Percentiles rank a stretch among this genome's conserved stretches.
These are phyloP conservation scores for Trilocha varians DNA, from an alignment of 2,888 invertebrate species.

Conservation along the genomic window DNA sequence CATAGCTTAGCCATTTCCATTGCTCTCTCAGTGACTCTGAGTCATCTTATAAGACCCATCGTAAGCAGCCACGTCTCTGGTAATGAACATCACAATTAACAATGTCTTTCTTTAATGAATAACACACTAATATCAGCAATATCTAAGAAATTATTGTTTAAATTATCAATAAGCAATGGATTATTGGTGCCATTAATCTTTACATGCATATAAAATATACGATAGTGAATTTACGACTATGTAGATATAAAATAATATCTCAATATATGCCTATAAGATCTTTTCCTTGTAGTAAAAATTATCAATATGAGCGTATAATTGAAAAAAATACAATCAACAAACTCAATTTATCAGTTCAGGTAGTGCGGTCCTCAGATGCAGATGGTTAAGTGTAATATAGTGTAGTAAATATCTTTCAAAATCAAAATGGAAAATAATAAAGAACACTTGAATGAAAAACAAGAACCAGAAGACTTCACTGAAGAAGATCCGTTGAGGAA, in stretches of 20 bases:
- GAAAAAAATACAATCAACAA: background rate
- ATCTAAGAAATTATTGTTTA: too few relatives aligned
- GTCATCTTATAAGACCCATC: too few relatives aligned
- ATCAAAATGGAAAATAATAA: conserved; percentile 9
- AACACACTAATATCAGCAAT: too few relatives aligned
- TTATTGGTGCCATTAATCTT: too few relatives aligned
- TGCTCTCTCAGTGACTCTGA: too few relatives aligned
- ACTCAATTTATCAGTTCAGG: conserved; percentile 1
- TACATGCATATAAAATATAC: background rate
- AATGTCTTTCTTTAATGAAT: too few relatives aligned
- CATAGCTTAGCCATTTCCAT: too few relatives aligned
- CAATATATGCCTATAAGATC: background rate
- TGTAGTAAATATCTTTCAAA: background rate
- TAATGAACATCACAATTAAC: too few relatives aligned
- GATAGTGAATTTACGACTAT: background rate
- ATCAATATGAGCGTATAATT: background rate
- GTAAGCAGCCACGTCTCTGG: too few relatives aligned
- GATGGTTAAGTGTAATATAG: background rate
- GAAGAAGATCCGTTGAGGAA: conserved; percentile 17
- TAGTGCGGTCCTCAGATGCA: background rate
- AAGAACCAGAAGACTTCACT: conserved; percentile 8
- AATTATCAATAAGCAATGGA: too few relatives aligned
- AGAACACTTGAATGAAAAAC: conserved; percentile 3
- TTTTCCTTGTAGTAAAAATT: background rate
- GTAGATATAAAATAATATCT: background rate